A percentile compares a stretch with the other conserved stretches of the same genome.
phyloP scores from a whole-genome alignment of 1,140 invertebrate genomes.

The Papilio machaon region DNA sequence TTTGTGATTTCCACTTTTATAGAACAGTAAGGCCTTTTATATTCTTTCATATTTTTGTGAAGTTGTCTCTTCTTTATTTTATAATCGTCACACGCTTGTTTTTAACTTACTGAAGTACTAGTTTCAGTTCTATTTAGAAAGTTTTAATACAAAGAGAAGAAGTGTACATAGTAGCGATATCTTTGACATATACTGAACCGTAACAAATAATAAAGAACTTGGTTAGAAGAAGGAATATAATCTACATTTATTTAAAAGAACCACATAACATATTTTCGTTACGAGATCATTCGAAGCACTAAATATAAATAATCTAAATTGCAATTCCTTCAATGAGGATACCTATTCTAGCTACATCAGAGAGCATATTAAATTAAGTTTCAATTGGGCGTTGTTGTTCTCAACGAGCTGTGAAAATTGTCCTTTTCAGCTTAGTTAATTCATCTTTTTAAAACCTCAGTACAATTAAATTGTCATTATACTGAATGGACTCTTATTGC shows the following conservation, averaged over 20 bases:
- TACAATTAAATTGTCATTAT: neutral
- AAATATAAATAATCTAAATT: neutral
- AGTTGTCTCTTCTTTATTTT: slow-evolving; percentile 29
- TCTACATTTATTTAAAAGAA: neutral
- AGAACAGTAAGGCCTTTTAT: slow-evolving; percentile 40
- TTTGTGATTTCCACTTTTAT: slow-evolving; percentile 46
- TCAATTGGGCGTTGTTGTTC: slow-evolving; percentile 9
- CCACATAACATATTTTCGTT: neutral
- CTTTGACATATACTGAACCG: no score
- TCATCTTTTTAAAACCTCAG: neutral
- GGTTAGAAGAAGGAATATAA: no score
- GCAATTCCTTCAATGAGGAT: neutral
- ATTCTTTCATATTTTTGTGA: slow-evolving; percentile 30
- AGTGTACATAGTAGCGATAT: no score
- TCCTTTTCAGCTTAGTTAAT: neutral
- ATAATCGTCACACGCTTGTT: neutral
- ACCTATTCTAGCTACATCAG: neutral
- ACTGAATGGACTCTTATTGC: neutral
- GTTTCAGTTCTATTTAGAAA: neutral
- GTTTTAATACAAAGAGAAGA: no score
- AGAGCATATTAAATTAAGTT: slow-evolving; percentile 15
- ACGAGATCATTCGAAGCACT: neutral
- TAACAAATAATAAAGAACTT: no score
- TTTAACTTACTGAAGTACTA: neutral
- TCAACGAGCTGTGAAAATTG: slow-evolving; percentile 17